Evolutionary conservation across 2,888 invertebrate species (phyloP).

Genomic region (Pterobdella sp.): DNA sequence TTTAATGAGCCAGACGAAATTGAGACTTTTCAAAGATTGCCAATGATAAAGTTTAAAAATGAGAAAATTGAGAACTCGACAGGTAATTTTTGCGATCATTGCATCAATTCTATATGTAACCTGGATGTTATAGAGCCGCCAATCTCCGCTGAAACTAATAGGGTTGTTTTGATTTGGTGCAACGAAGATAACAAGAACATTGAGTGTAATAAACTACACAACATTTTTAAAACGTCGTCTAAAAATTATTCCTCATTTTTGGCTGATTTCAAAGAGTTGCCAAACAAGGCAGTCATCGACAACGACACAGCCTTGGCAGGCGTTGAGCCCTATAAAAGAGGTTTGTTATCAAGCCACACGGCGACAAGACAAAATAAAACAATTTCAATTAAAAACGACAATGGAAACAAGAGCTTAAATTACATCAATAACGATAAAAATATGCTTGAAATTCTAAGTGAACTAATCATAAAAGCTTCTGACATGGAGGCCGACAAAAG

Average conservation of each 20-base stretch:
- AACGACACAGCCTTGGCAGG: neutral
- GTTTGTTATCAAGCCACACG: too few species aligned
- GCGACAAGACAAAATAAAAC: neutral
- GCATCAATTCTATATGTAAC: neutral
- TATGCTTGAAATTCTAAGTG: neutral
- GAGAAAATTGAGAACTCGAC: too few species aligned
- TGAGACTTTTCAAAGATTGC: too few species aligned
- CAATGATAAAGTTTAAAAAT: too few species aligned
- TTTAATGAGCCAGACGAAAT: too few species aligned
- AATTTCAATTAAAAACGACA: neutral
- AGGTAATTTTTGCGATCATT: neutral
- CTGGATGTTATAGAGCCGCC: neutral
- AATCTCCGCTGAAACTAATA: neutral
- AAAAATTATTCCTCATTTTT: neutral
- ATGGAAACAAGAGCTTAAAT: neutral
- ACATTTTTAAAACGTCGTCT: neutral
- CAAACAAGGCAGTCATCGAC: neutral
- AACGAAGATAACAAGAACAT: neutral
- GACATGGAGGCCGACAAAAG: neutral
- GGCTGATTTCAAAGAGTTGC: slow-evolving; percentile 2
- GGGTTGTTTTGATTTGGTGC: neutral
- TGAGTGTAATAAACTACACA: neutral
- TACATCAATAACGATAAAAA: neutral
- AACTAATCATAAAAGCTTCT: slow-evolving; percentile 12
- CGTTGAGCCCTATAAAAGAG: too few species aligned